Conservation (phyloP, 2,888 invertebrate species). For the Acheta domesticus region DNA sequence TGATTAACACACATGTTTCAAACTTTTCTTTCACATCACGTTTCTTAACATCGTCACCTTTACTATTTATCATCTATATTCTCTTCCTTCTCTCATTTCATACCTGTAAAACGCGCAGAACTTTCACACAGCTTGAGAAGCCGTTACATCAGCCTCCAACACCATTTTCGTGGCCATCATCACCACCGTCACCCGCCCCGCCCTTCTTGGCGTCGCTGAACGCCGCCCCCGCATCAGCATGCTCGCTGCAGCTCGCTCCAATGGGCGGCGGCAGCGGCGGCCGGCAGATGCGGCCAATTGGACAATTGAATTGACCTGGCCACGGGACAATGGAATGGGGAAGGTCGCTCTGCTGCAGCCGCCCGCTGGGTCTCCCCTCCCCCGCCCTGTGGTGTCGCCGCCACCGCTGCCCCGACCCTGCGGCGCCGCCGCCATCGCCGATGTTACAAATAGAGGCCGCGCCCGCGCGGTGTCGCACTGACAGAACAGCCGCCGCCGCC, state of each 20-base stretch:
- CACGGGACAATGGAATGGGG: constrained; percentile 18
- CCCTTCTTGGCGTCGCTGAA: background rate
- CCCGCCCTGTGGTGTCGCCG: background rate
- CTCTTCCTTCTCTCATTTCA: no score
- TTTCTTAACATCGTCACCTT: no score
- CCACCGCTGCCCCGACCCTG: background rate
- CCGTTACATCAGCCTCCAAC: no score
- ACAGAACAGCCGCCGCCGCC: background rate
- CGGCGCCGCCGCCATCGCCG: background rate
- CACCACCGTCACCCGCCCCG: no score
- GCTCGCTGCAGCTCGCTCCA: background rate
- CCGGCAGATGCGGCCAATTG: constrained; percentile 1
- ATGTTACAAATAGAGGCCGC: background rate
- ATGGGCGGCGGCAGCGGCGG: background rate
- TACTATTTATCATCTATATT: no score
- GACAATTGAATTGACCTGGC: constrained; percentile 18
- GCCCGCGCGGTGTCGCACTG: background rate
- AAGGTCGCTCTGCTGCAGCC: constrained; percentile 1
- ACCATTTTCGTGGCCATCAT: background rate
- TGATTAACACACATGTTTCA: no score
- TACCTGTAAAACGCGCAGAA: no score
- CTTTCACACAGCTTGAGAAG: no score
- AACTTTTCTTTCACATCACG: no score
- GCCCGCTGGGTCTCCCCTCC: background rate
- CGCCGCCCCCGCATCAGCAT: background rate